Percentiles rank a stretch among this genome's conserved stretches.
These are phyloP conservation scores for Nesogale talazaci DNA, from an alignment of 2,113 vertebrate genomes.

Conservation along the genomic window DNA sequence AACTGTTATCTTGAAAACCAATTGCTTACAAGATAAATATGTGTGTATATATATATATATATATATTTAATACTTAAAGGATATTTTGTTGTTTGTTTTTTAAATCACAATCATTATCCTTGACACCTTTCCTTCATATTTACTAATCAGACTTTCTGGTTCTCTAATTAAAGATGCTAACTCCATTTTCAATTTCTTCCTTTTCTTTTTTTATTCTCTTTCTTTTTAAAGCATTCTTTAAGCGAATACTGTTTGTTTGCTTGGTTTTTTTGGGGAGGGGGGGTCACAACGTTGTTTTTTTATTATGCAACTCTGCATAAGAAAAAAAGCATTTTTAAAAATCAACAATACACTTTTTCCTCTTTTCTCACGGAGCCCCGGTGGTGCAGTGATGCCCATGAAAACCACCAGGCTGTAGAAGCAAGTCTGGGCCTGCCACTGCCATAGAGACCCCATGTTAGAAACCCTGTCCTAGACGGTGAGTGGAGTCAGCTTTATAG, in stretches of 20 bases:
- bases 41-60: too few relatives aligned
- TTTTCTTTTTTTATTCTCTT: background rate
- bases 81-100: background rate
- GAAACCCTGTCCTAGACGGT: too few relatives aligned
- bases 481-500: too few relatives aligned
- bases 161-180: background rate
- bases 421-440: too few relatives aligned
- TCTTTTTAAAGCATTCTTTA: background rate
- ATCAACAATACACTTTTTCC: background rate
- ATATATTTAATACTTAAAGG: background rate
- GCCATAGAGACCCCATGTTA: too few relatives aligned
- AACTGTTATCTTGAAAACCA: background rate
- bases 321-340: background rate
- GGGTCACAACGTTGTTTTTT: background rate
- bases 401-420: too few relatives aligned
- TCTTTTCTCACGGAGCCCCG: background rate
- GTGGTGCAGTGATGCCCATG: too few relatives aligned
- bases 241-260: background rate
- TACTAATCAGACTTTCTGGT: background rate
- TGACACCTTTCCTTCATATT: background rate
- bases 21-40: background rate
- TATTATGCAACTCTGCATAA: background rate
- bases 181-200: background rate
- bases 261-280: too few relatives aligned
- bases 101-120: background rate